Evolutionary conservation across 37 sponge, comb jelly and placozoan species (phyloP).

Genomic region (Aphrocallistes beatrix): DNA sequence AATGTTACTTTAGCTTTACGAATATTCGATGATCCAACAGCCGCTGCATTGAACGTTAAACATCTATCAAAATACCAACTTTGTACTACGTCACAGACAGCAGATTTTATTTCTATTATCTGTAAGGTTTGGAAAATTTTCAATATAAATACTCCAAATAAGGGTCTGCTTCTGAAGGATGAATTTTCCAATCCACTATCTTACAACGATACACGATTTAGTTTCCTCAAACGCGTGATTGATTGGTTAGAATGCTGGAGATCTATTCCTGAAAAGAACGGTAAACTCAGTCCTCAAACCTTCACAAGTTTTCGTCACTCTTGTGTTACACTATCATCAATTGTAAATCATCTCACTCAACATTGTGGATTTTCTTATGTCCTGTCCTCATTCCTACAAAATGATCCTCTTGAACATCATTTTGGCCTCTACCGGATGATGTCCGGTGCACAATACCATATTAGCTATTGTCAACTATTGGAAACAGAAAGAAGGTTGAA

Average conservation of each 20-base stretch:
- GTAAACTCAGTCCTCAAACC: constrained; percentile 6
- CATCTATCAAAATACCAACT: background rate
- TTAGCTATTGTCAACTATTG: constrained; percentile 5
- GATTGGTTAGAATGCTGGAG: background rate
- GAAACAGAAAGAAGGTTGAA: background rate
- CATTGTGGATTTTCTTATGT: background rate
- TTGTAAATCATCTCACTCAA: background rate
- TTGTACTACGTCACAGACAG: background rate
- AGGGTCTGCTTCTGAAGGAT: background rate
- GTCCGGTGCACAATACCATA: constrained; percentile 2
- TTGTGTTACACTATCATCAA: background rate
- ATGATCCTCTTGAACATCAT: background rate
- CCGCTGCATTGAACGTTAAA: background rate
- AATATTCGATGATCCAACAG: background rate
- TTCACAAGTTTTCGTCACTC: constrained; percentile 14
- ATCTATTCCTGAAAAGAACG: background rate
- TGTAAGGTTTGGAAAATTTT: background rate
- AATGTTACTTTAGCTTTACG: background rate
- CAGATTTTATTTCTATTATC: background rate
- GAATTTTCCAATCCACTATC: background rate
- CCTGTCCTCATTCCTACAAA: background rate
- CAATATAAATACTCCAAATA: background rate
- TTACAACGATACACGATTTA: background rate
- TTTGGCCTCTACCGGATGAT: background rate
- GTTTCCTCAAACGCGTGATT: background rate